phyloP scores from a whole-genome alignment of 2,888 invertebrate species.

The Athripsodes cinereus region DNA sequence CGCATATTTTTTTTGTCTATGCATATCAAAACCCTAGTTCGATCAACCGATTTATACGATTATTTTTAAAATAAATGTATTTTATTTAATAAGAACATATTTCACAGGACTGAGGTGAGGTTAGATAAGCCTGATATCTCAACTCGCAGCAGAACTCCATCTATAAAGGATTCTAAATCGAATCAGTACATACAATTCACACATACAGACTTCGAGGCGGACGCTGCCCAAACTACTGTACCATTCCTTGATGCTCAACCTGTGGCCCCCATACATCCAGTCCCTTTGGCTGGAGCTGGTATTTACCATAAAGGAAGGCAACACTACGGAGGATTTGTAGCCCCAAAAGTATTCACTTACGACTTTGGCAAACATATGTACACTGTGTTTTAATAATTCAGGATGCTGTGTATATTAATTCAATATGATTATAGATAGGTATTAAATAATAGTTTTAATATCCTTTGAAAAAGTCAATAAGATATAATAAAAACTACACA shows the following conservation, averaged over 20 bases:
- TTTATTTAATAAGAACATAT: too few relatives aligned
- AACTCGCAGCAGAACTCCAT: slow-evolving; percentile 45
- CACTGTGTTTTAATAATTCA: slow-evolving; percentile 41
- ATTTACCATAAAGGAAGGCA: slow-evolving; percentile 67
- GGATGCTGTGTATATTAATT: slow-evolving; percentile 28
- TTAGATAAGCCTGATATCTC: slow-evolving; percentile 62
- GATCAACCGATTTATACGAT: too few relatives aligned
- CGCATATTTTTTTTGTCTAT: too few relatives aligned
- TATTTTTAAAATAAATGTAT: too few relatives aligned
- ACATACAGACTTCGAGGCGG: slow-evolving; percentile 62
- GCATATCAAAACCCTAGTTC: too few relatives aligned
- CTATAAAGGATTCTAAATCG: slow-evolving; percentile 53
- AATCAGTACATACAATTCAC: slow-evolving; percentile 68
- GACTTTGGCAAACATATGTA: slow-evolving; percentile 61
- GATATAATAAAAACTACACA: too few relatives aligned
- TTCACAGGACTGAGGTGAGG: slow-evolving; percentile 49
- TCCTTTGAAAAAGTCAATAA: too few relatives aligned
- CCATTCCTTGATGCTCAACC: slow-evolving; percentile 77
- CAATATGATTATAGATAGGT: too few relatives aligned
- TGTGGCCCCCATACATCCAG: slow-evolving; percentile 58
- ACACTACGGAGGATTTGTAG: slow-evolving; percentile 71
- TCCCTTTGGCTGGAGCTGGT: slow-evolving; percentile 69
- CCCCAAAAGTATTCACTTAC: slow-evolving; percentile 68
- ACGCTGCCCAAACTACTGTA: slow-evolving; percentile 76
- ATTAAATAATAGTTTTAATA: too few relatives aligned